These are phyloP conservation scores for Callipepla californica DNA, from an alignment of 2,113 vertebrate genomes.

Conservation along the genomic window DNA sequence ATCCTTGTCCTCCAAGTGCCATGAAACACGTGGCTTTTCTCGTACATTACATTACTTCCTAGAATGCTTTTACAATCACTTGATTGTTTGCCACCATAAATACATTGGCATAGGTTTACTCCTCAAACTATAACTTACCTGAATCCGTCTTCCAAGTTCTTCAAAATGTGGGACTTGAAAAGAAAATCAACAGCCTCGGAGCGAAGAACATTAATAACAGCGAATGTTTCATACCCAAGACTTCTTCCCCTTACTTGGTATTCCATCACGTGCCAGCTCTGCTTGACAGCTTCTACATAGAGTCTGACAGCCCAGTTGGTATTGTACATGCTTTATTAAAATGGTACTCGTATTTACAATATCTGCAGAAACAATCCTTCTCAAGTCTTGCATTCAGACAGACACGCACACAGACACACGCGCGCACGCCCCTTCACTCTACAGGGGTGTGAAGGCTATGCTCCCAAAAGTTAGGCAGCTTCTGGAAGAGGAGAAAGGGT, in stretches of 20 bases:
- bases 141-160: slow-evolving; percentile 13
- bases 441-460: slow-evolving; percentile 67
- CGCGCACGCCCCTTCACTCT: slow-evolving; percentile 63
- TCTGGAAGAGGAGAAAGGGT: slow-evolving; percentile 73
- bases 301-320: slow-evolving; percentile 85
- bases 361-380: slow-evolving; percentile 85
- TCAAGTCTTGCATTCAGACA: slow-evolving; percentile 75
- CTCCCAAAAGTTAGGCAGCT: slow-evolving; percentile 76
- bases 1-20: background rate
- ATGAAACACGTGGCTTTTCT: background rate
- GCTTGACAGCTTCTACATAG: slow-evolving; percentile 72
- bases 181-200: background rate
- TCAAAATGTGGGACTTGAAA: slow-evolving; percentile 24
- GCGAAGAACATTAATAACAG: background rate
- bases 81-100: background rate
- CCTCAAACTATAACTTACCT: slow-evolving; percentile 62
- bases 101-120: background rate
- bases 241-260: slow-evolving; percentile 14
- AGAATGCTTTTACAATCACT: background rate
- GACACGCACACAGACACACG: slow-evolving; percentile 69
- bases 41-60: background rate
- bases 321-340: slow-evolving; percentile 99
- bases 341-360: slow-evolving; percentile 95
- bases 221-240: background rate
- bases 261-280: slow-evolving; percentile 76